These are phyloP conservation scores for Eupelmus urozonus DNA, from an alignment of 2,888 invertebrate species.

Conservation along the genomic window DNA sequence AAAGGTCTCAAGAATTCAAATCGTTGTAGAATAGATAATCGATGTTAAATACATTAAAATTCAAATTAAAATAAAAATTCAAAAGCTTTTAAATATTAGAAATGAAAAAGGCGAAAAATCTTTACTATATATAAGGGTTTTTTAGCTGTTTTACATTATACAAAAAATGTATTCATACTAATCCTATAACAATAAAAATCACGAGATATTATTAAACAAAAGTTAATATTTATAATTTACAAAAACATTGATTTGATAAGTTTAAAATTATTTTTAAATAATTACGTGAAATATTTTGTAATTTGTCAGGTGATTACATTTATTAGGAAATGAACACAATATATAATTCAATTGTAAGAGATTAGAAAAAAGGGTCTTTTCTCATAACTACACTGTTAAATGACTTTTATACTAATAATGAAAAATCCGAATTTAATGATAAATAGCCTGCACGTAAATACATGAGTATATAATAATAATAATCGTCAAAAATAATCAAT, in stretches of 20 bases:
- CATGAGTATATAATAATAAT: neutral
- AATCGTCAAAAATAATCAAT: neutral
- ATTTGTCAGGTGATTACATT: no score
- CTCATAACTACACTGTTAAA: neutral
- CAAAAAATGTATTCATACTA: constrained; percentile 1
- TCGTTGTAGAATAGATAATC: neutral
- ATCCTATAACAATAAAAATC: neutral
- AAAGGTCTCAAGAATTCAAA: neutral
- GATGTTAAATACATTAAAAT: constrained; percentile 10
- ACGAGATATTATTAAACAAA: neutral
- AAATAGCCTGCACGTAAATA: neutral
- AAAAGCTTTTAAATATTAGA: neutral
- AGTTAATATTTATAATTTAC: no score
- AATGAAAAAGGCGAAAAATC: neutral
- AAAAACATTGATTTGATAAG: no score
- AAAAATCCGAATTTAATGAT: constrained; percentile 13
- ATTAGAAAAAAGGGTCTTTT: neutral
- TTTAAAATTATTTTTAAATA: neutral
- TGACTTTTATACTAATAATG: constrained; percentile 19
- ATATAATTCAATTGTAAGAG: no score
- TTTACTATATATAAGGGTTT: neutral
- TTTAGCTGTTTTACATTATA: constrained; percentile 24
- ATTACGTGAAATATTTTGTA: neutral
- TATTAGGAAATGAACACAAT: no score
- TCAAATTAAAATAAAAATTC: constrained; percentile 1